These are phyloP conservation scores for Holotrichia oblita DNA, from an alignment of 1,140 invertebrate species.

Conservation along the genomic window DNA sequence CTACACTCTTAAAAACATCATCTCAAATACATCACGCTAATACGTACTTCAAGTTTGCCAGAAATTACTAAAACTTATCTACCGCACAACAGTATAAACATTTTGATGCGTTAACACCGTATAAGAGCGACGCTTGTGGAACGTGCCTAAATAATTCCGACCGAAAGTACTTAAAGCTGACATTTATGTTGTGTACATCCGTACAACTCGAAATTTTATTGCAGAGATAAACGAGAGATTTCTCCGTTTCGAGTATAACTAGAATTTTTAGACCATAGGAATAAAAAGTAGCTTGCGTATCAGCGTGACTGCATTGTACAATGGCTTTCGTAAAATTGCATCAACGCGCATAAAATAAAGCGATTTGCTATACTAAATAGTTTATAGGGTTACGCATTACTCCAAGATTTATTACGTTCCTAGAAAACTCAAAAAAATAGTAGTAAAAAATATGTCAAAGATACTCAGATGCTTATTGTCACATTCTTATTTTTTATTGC, in stretches of 20 bases:
- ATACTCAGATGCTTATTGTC: too few relatives aligned
- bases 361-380: too few relatives aligned
- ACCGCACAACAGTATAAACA: not conserved
- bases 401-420: too few relatives aligned
- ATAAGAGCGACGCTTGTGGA: not conserved
- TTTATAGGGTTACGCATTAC: too few relatives aligned
- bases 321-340: not conserved
- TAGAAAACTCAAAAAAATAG: too few relatives aligned
- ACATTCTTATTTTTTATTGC: too few relatives aligned
- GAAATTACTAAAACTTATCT: not conserved
- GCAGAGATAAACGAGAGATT: conserved; percentile 21
- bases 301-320: conserved; percentile 10
- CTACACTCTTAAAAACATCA: too few relatives aligned
- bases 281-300: not conserved
- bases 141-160: conserved; percentile 7
- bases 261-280: not conserved
- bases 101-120: not conserved
- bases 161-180: not conserved
- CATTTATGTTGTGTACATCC: conserved; percentile 16
- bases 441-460: too few relatives aligned
- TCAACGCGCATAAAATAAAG: too few relatives aligned
- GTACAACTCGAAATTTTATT: conserved; percentile 29
- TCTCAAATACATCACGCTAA: too few relatives aligned
- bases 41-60: not conserved
- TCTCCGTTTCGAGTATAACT: not conserved